Conservation (phyloP, 2,113 vertebrate genomes). For the Agapornis roseicollis region DNA sequence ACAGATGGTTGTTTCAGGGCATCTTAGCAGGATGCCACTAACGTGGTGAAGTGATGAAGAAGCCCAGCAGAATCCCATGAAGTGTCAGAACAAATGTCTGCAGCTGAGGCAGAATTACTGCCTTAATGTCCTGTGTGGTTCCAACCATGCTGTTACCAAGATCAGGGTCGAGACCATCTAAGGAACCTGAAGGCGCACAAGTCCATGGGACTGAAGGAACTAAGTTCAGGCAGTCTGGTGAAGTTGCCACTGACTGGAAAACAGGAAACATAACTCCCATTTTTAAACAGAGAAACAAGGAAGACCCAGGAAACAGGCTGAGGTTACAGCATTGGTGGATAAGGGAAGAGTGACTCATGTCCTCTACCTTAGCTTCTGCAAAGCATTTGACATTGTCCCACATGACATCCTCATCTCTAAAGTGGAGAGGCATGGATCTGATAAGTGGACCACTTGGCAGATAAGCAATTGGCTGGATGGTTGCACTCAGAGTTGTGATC, state of each 20-base stretch:
- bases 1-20: conserved; percentile 46
- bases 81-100: neutral
- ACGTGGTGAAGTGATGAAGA: neutral
- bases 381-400: neutral
- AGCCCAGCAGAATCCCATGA: neutral
- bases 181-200: neutral
- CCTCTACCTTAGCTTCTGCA: neutral
- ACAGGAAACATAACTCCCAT: neutral
- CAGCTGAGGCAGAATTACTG: neutral
- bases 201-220: neutral
- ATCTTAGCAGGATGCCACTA: conserved; percentile 6
- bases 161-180: neutral
- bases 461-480: neutral
- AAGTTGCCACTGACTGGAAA: neutral
- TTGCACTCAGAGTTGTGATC: neutral
- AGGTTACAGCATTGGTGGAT: neutral
- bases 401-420: neutral
- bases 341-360: neutral
- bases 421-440: neutral
- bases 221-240: neutral
- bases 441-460: neutral
- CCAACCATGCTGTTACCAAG: neutral
- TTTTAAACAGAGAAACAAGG: neutral
- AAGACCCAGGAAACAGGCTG: neutral
- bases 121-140: neutral